phyloP scores from a whole-genome alignment of 1,140 invertebrate species.

The Gonioctena quinquepunctata region DNA sequence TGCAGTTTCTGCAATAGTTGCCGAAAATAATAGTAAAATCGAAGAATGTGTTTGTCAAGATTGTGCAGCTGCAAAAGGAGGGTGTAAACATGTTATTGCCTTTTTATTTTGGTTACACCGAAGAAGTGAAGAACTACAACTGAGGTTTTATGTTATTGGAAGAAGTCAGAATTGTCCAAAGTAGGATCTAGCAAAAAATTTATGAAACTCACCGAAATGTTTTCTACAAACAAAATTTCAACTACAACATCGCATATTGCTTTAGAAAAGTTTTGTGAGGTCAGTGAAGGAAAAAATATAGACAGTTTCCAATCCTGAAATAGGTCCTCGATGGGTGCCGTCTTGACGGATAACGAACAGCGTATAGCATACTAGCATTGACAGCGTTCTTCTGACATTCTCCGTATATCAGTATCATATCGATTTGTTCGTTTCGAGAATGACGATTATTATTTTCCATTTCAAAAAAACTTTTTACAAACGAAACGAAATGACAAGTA shows the following conservation, averaged over 20 bases:
- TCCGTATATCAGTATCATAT: too few relatives aligned
- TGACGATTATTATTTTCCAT: too few relatives aligned
- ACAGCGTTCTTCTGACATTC: too few relatives aligned
- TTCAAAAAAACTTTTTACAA: too few relatives aligned
- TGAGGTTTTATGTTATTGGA: conserved; percentile 46
- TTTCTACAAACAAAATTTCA: conserved; percentile 21
- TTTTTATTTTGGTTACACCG: conserved; percentile 46
- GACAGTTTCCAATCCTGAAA: too few relatives aligned
- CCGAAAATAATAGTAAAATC: conserved; percentile 34
- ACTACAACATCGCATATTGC: neutral
- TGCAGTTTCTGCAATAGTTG: conserved; percentile 24
- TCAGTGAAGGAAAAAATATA: conserved; percentile 24
- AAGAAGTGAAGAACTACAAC: conserved; percentile 44
- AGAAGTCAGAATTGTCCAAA: conserved; percentile 40
- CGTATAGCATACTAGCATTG: too few relatives aligned
- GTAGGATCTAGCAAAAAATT: conserved; percentile 9
- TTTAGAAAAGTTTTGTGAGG: conserved; percentile 8
- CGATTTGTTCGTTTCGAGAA: too few relatives aligned
- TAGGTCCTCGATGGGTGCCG: too few relatives aligned
- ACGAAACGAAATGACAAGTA: too few relatives aligned
- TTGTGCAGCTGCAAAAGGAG: conserved; percentile 36
- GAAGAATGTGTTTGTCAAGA: conserved; percentile 35
- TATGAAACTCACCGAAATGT: conserved; percentile 28
- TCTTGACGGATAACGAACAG: too few relatives aligned
- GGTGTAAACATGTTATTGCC: conserved; percentile 44